These are phyloP conservation scores for Spondyliosoma cantharus DNA, from an alignment of 2,797 vertebrate species.

Conservation along the genomic window DNA sequence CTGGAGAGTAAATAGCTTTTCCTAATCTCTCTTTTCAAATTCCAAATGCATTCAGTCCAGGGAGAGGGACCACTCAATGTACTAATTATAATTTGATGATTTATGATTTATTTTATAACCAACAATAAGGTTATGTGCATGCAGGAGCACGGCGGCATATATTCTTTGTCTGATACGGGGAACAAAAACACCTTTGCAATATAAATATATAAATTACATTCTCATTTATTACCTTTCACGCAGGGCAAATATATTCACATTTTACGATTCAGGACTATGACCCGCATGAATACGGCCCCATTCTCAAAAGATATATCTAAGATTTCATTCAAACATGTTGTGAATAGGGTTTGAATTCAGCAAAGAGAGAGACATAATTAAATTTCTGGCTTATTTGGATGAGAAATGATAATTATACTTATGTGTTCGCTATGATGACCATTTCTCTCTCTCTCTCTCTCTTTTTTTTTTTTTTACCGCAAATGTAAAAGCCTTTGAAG, in stretches of 20 bases:
- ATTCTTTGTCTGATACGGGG: constrained; percentile 54
- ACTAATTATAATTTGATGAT: constrained; percentile 69
- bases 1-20: constrained; percentile 51
- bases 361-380: constrained; percentile 77
- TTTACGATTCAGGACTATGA: constrained; percentile 67
- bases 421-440: constrained; percentile 60
- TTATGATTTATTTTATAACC: constrained; percentile 65
- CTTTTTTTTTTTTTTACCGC: constrained; percentile 50
- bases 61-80: constrained; percentile 48
- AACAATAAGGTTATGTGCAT: constrained; percentile 76
- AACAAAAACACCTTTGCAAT: constrained; percentile 63
- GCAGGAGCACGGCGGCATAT: constrained; percentile 50
- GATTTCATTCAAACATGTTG: constrained; percentile 77
- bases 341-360: constrained; percentile 73
- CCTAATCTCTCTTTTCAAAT: constrained; percentile 56
- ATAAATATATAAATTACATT: constrained; percentile 71
- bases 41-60: constrained; percentile 53
- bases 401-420: constrained; percentile 78
- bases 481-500: constrained; percentile 68
- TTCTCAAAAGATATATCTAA: constrained; percentile 76
- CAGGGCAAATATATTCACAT: constrained; percentile 63
- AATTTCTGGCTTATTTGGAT: constrained; percentile 81
- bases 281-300: constrained; percentile 59
- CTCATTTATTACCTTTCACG: constrained; percentile 72
- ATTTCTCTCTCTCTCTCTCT: not conserved